Percentiles rank a stretch among this genome's conserved stretches.
These are phyloP conservation scores for Nipponia nippon DNA, from an alignment of 2,113 vertebrate species.

Conservation along the genomic window DNA sequence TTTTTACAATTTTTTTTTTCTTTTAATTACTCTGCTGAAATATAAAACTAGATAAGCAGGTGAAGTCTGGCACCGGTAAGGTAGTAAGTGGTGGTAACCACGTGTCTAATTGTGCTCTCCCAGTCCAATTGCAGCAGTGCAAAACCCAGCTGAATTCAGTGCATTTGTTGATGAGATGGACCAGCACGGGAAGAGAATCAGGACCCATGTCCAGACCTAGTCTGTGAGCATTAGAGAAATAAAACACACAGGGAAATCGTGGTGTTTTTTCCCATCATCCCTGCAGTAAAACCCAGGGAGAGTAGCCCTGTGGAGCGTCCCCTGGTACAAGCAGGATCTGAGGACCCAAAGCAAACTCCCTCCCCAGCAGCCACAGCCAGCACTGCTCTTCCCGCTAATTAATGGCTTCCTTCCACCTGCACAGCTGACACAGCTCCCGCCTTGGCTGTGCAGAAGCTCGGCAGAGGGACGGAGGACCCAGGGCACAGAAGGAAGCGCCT, in stretches of 20 bases:
- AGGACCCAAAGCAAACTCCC: not conserved
- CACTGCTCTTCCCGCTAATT: not conserved
- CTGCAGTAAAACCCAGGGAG: not conserved
- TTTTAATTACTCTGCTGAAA: not conserved
- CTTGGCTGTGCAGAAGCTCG: fast-evolving
- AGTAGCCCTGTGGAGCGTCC: not conserved
- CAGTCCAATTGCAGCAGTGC: not conserved
- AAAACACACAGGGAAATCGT: fast-evolving
- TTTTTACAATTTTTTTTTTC: not conserved
- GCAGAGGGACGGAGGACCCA: not conserved
- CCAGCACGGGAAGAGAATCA: not conserved
- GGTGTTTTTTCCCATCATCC: not conserved
- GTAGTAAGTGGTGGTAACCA: not conserved
- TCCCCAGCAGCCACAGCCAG: not conserved
- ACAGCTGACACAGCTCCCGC: not conserved
- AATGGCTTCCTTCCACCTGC: conserved; percentile 71
- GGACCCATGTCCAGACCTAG: not conserved
- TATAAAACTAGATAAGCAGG: not conserved
- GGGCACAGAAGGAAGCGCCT: conserved; percentile 52
- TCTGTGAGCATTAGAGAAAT: not conserved
- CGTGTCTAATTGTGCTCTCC: not conserved
- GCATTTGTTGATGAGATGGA: not conserved
- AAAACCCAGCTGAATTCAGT: not conserved
- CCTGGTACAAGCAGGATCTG: not conserved
- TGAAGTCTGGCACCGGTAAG: not conserved